phyloP scores from a whole-genome alignment of 1,140 invertebrate species.

The Asbolus verrucosus region DNA sequence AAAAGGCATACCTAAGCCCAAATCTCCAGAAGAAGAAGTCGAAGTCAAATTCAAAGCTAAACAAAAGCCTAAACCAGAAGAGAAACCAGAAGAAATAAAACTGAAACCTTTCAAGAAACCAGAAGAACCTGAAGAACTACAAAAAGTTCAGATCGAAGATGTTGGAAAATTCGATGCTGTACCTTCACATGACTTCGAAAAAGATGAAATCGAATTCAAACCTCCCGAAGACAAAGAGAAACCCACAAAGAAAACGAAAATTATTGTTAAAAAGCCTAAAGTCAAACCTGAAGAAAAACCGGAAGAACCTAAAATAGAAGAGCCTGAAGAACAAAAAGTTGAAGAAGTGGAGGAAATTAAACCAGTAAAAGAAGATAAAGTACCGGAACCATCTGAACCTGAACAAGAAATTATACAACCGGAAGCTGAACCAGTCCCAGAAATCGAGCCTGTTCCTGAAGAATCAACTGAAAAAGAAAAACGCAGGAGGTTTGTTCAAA shows the following conservation, averaged over 20 bases:
- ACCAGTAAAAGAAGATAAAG: constrained; percentile 45
- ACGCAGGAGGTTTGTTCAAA: constrained; percentile 34
- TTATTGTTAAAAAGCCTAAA: constrained; percentile 46
- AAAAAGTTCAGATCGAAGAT: constrained; percentile 34
- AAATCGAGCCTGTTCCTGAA: constrained; percentile 6
- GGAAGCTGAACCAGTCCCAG: constrained; percentile 1
- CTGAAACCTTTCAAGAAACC: constrained; percentile 67
- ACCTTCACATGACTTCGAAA: constrained; percentile 28
- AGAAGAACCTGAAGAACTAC: constrained; percentile 52
- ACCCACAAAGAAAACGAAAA: constrained; percentile 15
- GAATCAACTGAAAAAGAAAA: constrained; percentile 44
- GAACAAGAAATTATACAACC: constrained; percentile 33
- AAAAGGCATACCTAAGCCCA: constrained; percentile 68
- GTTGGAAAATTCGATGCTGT: constrained; percentile 16
- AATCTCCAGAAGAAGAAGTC: constrained; percentile 66
- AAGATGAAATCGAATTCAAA: constrained; percentile 44
- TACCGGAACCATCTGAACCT: constrained; percentile 7
- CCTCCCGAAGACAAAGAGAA: constrained; percentile 56
- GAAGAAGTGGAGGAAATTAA: constrained; percentile 25
- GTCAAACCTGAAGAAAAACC: constrained; percentile 44
- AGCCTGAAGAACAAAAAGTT: constrained; percentile 20
- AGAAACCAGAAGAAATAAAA: constrained; percentile 66
- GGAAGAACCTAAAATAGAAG: constrained; percentile 38
- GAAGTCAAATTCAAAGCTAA: constrained; percentile 71
- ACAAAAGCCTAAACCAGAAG: constrained; percentile 66